Evolutionary conservation across 2,113 vertebrate species (phyloP).

Genomic region (Zapornia atra): DNA sequence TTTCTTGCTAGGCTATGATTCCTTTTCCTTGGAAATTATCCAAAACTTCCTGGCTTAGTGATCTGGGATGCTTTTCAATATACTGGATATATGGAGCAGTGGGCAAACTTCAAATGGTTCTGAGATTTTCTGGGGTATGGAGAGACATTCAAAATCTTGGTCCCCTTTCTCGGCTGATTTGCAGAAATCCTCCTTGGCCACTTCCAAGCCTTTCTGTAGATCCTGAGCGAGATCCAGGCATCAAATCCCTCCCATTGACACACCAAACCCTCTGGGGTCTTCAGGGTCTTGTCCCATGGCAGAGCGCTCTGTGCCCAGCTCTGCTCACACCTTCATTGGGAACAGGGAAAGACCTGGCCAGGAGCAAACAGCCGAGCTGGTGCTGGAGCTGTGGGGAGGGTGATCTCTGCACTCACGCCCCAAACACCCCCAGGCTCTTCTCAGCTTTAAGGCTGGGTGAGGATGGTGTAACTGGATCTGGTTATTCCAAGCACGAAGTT

Average conservation of each 20-base stretch:
- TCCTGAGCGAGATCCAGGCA: neutral
- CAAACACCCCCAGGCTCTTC: neutral
- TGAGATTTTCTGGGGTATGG: neutral
- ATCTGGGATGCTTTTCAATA: slow-evolving; percentile 22
- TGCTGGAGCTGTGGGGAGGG: neutral
- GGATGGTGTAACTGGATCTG: neutral
- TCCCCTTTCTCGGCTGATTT: slow-evolving; percentile 6
- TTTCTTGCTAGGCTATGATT: slow-evolving; percentile 29
- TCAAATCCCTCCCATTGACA: neutral
- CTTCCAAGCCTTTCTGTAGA: neutral
- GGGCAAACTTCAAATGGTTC: neutral
- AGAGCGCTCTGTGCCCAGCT: neutral
- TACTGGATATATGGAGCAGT: neutral
- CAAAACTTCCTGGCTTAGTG: neutral
- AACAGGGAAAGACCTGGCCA: rapidly evolving
- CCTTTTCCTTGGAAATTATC: slow-evolving; percentile 42
- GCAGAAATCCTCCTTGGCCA: neutral
- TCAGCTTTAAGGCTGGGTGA: neutral
- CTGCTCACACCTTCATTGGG: rapidly evolving
- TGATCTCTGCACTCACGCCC: rapidly evolving
- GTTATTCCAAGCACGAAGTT: neutral
- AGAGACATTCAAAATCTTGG: neutral
- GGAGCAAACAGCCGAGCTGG: rapidly evolving
- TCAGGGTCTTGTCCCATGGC: neutral
- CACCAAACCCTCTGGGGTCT: neutral